Evolutionary conservation across 2,113 vertebrate genomes (phyloP), one percentile per base, ranked within the genome.

Genomic region (Stigmatopora nigra): DNA sequence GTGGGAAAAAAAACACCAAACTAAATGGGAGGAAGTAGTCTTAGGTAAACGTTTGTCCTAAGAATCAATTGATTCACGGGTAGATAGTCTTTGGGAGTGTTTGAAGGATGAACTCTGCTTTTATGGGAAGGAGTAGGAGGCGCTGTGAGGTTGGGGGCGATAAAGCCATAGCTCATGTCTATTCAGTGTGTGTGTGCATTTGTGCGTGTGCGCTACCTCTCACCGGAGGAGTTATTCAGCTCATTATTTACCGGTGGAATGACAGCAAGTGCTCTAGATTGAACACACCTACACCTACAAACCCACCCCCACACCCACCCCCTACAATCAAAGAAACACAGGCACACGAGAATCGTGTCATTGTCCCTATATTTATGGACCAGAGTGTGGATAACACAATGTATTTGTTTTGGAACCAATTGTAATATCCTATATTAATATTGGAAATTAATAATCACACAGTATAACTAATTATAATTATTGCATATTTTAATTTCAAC

Each of bases 121-220:
- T 87, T 84, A 86, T 59, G 67, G 73, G 81, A 85, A 78, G 78
- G 79, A 77, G 63, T 81, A 78, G 81, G 78, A 61, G 76, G 75
- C 82, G 80, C 73, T 70, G 71, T 75, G 75, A 74, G 72, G 66
- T 75, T 60, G 35, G 70, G 25, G 75, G 71, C 83, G 86, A 87
- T 87, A 87, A 87, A 81, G 78, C 82, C 73, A 84, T 88, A 85
- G 81, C 83, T 88, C 87, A 88, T 82, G 78, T 78, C 71, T 65
- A 74, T 13, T 67, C 69, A 58, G 19, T 51, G 63, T 64, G 38
- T 60, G 58, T 59, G 51, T 77, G 79, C 73, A 69, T 76, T 35
- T 75, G 72, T 74, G 67, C 49, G 68, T 49, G 53, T 65, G 72
- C 81, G 80, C 78, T 86, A 85, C 79, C 76, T 86, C 80, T 84